Evolutionary conservation across 1,140 invertebrate genomes (phyloP).

Genomic region (Drosophila rufa): DNA sequence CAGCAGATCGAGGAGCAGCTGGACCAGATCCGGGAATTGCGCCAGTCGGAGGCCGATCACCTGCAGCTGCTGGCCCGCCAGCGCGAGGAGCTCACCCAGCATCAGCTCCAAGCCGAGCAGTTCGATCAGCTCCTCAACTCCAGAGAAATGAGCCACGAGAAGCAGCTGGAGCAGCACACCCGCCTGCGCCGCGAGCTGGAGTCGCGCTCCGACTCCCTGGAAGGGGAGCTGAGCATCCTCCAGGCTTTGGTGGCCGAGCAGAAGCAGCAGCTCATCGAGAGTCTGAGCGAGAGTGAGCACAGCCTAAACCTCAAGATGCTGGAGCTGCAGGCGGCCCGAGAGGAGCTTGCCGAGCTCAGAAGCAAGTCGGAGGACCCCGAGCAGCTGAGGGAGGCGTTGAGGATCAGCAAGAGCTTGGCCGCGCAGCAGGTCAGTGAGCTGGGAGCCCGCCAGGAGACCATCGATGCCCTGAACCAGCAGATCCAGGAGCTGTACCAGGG

Average conservation of each 20-base stretch:
- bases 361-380: slow-evolving; percentile 44
- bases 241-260: slow-evolving; percentile 75
- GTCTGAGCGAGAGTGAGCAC: slow-evolving; percentile 72
- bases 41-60: slow-evolving; percentile 32
- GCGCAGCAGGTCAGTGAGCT: slow-evolving; percentile 68
- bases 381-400: slow-evolving; percentile 38
- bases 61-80: slow-evolving; percentile 47
- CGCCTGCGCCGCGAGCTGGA: slow-evolving; percentile 64
- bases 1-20: slow-evolving; percentile 11
- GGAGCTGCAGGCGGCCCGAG: slow-evolving; percentile 85
- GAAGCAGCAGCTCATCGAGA: slow-evolving; percentile 82
- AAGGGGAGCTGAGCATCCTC: slow-evolving; percentile 72
- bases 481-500: slow-evolving; percentile 64
- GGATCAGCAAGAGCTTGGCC: slow-evolving; percentile 62
- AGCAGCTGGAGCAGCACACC: slow-evolving; percentile 74
- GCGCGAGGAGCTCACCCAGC: slow-evolving; percentile 42
- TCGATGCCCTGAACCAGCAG: slow-evolving; percentile 75
- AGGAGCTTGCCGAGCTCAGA: slow-evolving; percentile 85
- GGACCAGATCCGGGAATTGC: slow-evolving; percentile 36
- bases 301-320: slow-evolving; percentile 86
- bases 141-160: slow-evolving; percentile 73
- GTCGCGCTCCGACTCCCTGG: slow-evolving; percentile 60
- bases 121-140: slow-evolving; percentile 65
- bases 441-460: slow-evolving; percentile 69
- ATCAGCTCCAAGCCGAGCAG: slow-evolving; percentile 63